phyloP scores from a whole-genome alignment of 2,113 vertebrate species.

The Lophochroa leadbeateri region DNA sequence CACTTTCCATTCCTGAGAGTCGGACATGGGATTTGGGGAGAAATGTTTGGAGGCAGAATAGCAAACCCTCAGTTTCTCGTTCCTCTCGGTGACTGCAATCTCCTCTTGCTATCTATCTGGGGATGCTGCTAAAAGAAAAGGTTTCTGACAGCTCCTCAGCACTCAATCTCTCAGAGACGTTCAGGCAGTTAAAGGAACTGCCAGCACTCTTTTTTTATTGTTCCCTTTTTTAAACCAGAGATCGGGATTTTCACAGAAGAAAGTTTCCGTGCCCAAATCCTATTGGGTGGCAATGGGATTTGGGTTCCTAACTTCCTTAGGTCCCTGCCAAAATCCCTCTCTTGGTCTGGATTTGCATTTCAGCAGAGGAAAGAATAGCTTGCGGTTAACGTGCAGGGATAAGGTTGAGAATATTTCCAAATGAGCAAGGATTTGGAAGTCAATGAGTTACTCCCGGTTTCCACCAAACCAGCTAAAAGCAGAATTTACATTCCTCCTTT shows the following conservation, averaged over 20 bases:
- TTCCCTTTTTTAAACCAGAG: not conserved
- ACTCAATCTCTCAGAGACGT: not conserved
- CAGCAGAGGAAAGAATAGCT: not conserved
- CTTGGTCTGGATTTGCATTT: not conserved
- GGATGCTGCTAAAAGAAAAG: not conserved
- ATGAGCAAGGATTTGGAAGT: not conserved
- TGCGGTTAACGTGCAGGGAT: not conserved
- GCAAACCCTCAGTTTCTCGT: not conserved
- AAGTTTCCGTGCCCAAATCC: not conserved
- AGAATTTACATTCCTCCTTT: not conserved
- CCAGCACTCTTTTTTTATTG: not conserved
- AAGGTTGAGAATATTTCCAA: not conserved
- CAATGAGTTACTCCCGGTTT: not conserved
- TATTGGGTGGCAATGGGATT: not conserved
- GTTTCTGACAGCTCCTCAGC: conserved; percentile 9
- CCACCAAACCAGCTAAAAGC: not conserved
- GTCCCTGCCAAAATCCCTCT: not conserved
- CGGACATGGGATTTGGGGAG: not conserved
- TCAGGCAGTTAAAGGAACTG: not conserved
- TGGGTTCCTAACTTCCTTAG: not conserved
- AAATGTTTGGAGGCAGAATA: not conserved
- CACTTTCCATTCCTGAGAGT: not conserved
- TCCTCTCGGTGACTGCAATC: not conserved
- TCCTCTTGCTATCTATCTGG: not conserved
- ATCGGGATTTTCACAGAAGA: not conserved